Evolutionary conservation across 2,888 invertebrate genomes (phyloP), one percentile per base, ranked within the genome.

Genomic region (Stenchaetothrips biformis): DNA sequence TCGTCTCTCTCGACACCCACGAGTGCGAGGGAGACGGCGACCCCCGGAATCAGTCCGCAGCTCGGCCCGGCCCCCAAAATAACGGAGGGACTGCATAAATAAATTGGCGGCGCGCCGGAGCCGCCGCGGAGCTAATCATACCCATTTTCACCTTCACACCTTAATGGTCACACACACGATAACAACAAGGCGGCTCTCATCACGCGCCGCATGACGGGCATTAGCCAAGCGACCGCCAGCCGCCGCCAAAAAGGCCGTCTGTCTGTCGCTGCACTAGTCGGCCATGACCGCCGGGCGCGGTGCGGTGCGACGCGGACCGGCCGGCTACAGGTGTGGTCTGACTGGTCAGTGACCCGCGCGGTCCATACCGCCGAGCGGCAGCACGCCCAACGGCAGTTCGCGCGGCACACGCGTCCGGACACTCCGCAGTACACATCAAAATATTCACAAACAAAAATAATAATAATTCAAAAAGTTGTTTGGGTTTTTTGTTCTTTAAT

Each of bases 61-160:
- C 67, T 21, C 67, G 21, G 67, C 67, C 25, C 21, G 67, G 25
- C 21, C 67, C 67, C 59, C 13, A 9, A 53, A 16, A 16, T 53
- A 53, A 59, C 59, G 59, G 59, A 21, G 21, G 67, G 25, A 2
- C 21, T 25, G 67, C 67, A 21, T 25, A 74, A 37, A 37, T 37
- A 37, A 37, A 37, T 37, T 37, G 67, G 21, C 25, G 21, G 62
- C 16, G 62, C 18, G 67, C 67, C 21, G 9, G 67, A 7, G 7
- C 21, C 67, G 67, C 59, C 59, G 59, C 18, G 53, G 53, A 53
- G 13, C 59, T 74, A 74, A 74, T 74, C 67, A 74, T 25, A 74
- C 8, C 67, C 67, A 74, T 74, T 74, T 25, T 74, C 67, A 25
- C 67, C 67, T 74, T 74, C 67, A 25, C 67, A 74, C 67, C 67